Evolutionary conservation across 1,140 invertebrate species (phyloP).

Genomic region (Caligus rogercresseyi): DNA sequence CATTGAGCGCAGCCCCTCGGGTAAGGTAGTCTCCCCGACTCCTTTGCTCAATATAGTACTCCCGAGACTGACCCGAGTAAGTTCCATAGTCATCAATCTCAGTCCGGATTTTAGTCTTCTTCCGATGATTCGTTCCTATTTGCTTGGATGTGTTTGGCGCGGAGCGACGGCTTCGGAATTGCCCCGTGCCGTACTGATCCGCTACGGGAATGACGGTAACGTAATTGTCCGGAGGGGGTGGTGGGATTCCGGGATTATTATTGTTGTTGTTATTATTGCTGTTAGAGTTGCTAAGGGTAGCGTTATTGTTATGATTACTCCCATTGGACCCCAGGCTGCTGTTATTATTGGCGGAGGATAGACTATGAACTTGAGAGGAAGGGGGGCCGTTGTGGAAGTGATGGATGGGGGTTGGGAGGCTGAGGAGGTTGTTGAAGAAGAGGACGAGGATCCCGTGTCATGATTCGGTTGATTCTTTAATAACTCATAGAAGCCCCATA

Average conservation of each 20-base stretch:
- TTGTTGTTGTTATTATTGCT: not conserved
- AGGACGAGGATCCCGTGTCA: too few species aligned
- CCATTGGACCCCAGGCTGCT: too few species aligned
- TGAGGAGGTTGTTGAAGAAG: not conserved
- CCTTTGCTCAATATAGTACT: conserved; percentile 9
- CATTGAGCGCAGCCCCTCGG: conserved; percentile 11
- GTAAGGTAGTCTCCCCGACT: conserved; percentile 17
- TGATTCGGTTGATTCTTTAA: too few species aligned
- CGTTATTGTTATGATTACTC: too few species aligned
- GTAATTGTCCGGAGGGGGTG: not conserved
- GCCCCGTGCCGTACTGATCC: not conserved
- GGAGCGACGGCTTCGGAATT: not conserved
- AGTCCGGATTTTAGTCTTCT: conserved; percentile 8
- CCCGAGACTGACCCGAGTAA: not conserved
- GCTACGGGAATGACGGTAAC: not conserved
- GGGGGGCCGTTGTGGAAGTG: not conserved
- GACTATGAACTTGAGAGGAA: not conserved
- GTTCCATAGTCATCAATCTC: conserved; percentile 13
- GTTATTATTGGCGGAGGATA: not conserved
- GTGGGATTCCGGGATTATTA: not conserved
- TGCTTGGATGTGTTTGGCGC: not conserved
- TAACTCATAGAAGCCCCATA: too few species aligned
- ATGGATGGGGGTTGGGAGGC: not conserved
- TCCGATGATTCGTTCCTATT: not conserved
- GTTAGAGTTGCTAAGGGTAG: not conserved